Percentiles rank a stretch among this genome's conserved stretches.
These are phyloP conservation scores for Diglossa brunneiventris DNA, from an alignment of 2,113 vertebrate genomes.

Conservation along the genomic window DNA sequence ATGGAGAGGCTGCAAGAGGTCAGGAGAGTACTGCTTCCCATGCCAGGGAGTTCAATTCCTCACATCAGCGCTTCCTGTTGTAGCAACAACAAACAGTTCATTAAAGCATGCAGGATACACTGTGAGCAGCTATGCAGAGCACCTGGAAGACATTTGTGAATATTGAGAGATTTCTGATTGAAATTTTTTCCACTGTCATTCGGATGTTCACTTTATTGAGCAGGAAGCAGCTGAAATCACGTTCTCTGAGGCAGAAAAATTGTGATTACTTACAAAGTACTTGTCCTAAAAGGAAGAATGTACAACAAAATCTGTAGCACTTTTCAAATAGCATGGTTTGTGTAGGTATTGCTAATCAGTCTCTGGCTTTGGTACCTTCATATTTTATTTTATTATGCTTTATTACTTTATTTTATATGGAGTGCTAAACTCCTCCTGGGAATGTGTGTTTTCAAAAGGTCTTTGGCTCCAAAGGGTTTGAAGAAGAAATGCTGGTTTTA, in stretches of 20 bases:
- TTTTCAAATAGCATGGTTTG: neutral
- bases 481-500: neutral
- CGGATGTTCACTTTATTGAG: neutral
- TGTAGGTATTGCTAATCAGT: neutral
- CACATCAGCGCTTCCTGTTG: neutral
- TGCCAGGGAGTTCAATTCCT: neutral
- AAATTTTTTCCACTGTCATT: neutral
- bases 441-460: neutral
- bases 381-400: neutral
- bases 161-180: neutral
- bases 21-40: neutral
- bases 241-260: neutral
- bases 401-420: neutral
- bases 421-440: neutral
- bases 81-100: neutral
- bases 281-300: neutral
- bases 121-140: neutral
- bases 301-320: neutral
- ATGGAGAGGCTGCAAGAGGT: neutral
- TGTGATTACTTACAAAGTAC: neutral
- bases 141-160: neutral
- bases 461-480: neutral
- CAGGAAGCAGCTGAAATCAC: neutral
- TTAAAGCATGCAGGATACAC: neutral
- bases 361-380: neutral